A percentile compares a stretch with the other conserved stretches of the same genome.
phyloP scores from a whole-genome alignment of 92 coral and sea anemone genomes.

The Desmophyllum pertusum region DNA sequence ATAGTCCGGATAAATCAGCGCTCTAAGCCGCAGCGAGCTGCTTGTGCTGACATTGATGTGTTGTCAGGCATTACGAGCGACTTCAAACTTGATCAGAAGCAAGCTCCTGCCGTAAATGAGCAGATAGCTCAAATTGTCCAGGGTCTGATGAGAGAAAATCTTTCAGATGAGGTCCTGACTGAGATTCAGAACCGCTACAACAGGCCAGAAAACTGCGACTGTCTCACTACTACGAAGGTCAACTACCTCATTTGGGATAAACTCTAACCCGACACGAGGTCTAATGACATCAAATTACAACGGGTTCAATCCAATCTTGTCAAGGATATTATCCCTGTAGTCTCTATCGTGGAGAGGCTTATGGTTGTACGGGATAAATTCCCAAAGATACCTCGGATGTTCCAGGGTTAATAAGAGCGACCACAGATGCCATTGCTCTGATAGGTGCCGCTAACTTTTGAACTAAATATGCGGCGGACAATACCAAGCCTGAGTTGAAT shows the following conservation, averaged over 20 bases:
- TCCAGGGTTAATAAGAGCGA: constrained; percentile 32
- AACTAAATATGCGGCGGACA: too few relatives aligned
- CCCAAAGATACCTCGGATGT: too few relatives aligned
- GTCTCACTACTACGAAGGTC: neutral
- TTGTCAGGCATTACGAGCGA: neutral
- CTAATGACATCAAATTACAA: too few relatives aligned
- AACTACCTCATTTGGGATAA: too few relatives aligned
- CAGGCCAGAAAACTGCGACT: too few relatives aligned
- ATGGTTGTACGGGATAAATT: too few relatives aligned
- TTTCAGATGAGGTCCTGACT: constrained; percentile 50
- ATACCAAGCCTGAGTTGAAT: too few relatives aligned
- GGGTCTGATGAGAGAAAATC: constrained; percentile 56
- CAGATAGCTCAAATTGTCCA: constrained; percentile 24
- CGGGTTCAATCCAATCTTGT: too few relatives aligned
- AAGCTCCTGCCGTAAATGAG: constrained; percentile 50
- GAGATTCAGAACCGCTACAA: constrained; percentile 33
- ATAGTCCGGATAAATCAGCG: neutral
- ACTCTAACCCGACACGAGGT: too few relatives aligned
- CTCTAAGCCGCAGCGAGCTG: neutral
- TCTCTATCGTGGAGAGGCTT: too few relatives aligned
- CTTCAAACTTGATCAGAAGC: constrained; percentile 44
- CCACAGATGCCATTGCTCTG: constrained; percentile 58
- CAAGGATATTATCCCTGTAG: too few relatives aligned
- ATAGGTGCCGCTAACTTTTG: constrained; percentile 63
- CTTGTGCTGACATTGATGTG: neutral